phyloP scores from a whole-genome alignment of 1,140 invertebrate species.

The Copidosoma floridanum region DNA sequence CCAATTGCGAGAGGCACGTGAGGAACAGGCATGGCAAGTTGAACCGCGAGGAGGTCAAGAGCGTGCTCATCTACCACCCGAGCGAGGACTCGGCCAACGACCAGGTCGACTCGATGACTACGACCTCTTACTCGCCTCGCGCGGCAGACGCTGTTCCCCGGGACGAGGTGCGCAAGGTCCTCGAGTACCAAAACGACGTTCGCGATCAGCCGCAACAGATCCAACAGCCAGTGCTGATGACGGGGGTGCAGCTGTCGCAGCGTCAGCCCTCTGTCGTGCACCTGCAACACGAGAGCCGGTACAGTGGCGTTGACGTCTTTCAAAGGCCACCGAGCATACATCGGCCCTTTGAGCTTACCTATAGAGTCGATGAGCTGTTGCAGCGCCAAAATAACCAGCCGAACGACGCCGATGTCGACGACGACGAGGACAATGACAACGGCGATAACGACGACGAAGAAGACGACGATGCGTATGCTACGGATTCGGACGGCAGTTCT shows the following conservation, averaged over 20 bases:
- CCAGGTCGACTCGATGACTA: too few species aligned
- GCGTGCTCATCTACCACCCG: slow-evolving; percentile 81
- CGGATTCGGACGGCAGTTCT: too few species aligned
- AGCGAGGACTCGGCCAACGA: slow-evolving; percentile 78
- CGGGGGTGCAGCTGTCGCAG: background rate
- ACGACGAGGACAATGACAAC: background rate
- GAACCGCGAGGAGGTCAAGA: slow-evolving; percentile 81
- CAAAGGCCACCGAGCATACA: too few species aligned
- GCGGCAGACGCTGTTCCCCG: slow-evolving; percentile 56
- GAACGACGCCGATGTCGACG: background rate
- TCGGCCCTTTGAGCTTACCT: too few species aligned
- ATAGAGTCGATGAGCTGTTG: too few species aligned
- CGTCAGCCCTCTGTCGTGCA: too few species aligned
- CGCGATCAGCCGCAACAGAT: slow-evolving; percentile 30
- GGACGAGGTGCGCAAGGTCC: slow-evolving; percentile 44
- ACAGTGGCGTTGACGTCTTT: too few species aligned
- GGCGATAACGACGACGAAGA: background rate
- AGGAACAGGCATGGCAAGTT: slow-evolving; percentile 85
- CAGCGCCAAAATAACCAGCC: too few species aligned
- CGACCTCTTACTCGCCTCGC: too few species aligned
- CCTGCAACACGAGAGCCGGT: background rate
- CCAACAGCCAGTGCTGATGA: slow-evolving; percentile 9
- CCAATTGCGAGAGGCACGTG: slow-evolving; percentile 86
- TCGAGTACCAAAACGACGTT: slow-evolving; percentile 42
- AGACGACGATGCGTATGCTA: too few species aligned